These are phyloP conservation scores for Chelonoidis abingdonii DNA, from an alignment of 2,113 vertebrate species.

Conservation along the genomic window DNA sequence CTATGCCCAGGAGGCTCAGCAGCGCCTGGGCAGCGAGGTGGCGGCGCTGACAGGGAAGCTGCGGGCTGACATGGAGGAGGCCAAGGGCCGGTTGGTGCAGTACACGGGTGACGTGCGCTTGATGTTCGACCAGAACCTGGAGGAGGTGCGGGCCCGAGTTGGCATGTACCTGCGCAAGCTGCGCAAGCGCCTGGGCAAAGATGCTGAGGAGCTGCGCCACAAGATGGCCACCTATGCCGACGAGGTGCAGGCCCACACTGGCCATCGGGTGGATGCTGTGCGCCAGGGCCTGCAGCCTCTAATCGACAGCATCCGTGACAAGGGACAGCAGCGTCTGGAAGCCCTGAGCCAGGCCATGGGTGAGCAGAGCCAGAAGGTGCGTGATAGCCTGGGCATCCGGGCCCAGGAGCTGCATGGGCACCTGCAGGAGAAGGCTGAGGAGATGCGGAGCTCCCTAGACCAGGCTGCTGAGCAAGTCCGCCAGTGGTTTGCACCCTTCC, in stretches of 20 bases:
- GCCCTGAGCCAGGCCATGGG: slow-evolving; percentile 71
- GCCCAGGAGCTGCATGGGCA: slow-evolving; percentile 72
- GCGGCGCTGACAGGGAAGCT: slow-evolving; percentile 77
- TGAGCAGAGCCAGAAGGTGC: slow-evolving; percentile 73
- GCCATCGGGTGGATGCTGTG: slow-evolving; percentile 71
- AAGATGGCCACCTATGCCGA: slow-evolving; percentile 76
- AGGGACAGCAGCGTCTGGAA: slow-evolving; percentile 66
- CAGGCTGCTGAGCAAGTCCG: slow-evolving; percentile 76
- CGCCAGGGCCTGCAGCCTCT: slow-evolving; percentile 75
- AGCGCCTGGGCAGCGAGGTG: slow-evolving; percentile 75
- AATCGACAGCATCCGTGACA: slow-evolving; percentile 64
- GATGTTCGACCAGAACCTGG: slow-evolving; percentile 80
- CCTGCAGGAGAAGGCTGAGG: slow-evolving; percentile 74
- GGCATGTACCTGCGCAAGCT: slow-evolving; percentile 80
- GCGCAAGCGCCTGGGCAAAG: slow-evolving; percentile 84
- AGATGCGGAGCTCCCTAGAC: slow-evolving; percentile 75
- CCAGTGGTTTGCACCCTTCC: slow-evolving; percentile 71
- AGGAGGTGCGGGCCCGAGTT: slow-evolving; percentile 72
- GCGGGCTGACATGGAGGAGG: slow-evolving; percentile 82
- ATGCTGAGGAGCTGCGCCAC: slow-evolving; percentile 79
- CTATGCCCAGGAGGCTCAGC: slow-evolving; percentile 58
- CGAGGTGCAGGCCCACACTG: slow-evolving; percentile 77
- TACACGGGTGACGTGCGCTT: slow-evolving; percentile 80
- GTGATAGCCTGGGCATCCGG: slow-evolving; percentile 74
- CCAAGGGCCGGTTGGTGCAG: slow-evolving; percentile 75